Evolutionary conservation across 2,113 vertebrate genomes (phyloP).

Genomic region (Phalacrocorax brasilianus): DNA sequence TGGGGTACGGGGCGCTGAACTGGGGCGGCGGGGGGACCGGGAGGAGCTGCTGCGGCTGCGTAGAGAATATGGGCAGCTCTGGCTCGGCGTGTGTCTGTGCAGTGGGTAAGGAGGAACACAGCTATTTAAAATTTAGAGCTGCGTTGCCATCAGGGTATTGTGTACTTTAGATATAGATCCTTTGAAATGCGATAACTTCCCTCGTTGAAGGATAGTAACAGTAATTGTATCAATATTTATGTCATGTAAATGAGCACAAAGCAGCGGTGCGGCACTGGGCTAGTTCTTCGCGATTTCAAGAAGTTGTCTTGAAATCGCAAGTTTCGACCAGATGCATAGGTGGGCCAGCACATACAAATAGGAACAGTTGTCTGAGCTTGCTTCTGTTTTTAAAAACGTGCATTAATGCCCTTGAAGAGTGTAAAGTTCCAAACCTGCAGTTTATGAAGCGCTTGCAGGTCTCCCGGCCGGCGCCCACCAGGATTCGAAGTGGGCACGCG

Average conservation of each 20-base stretch:
- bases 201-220: neutral
- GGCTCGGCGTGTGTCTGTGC: accelerated
- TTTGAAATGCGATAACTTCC: neutral
- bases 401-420: neutral
- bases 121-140: neutral
- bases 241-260: neutral
- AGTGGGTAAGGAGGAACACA: accelerated
- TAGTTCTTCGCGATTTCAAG: neutral
- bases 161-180: conserved; percentile 5
- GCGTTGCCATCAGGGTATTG: neutral
- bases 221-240: conserved; percentile 13
- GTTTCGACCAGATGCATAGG: neutral
- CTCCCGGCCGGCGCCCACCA: neutral
- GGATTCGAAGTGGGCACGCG: accelerated
- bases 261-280: neutral
- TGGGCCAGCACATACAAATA: neutral
- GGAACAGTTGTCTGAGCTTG: neutral
- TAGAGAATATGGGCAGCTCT: neutral
- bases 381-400: neutral
- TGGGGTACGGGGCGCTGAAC: neutral
- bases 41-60: neutral
- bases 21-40: accelerated
- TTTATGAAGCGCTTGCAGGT: accelerated
- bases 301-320: neutral
- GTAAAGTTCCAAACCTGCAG: neutral